Evolutionary conservation across 2,888 invertebrate species (phyloP), one percentile per base, ranked within the genome.

Genomic region (Laspeyria flexula): DNA sequence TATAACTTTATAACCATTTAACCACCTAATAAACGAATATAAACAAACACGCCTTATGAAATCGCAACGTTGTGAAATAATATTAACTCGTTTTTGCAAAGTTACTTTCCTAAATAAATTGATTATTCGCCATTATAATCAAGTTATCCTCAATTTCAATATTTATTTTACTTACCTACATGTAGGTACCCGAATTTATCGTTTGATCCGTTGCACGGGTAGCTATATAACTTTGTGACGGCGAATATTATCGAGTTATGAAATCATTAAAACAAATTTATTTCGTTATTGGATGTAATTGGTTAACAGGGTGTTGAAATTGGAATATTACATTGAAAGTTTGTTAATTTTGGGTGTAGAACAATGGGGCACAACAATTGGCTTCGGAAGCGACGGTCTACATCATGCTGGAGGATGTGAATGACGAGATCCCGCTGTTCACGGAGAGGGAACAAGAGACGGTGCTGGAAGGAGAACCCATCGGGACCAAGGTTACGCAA

Each of bases 361-460:
- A 98, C 90, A 98, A 98, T 87, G 98, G 98, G 49, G 97, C 97
- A 44, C 98, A 98, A 83, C 98, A 98, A 92, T 93, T 98, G 79
- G 98, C 98, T 49, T 97, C 97, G 12, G 98, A 98, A 91, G 97
- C 98, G 25, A 98, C 98, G 29, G 97, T 98, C 65, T 96, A 95
- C 92, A 97, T 99, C 75, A 96, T 97, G 94, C 93, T 99, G 59
- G 97, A 97, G 88, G 99, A 99, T 87, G 98, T 98, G 51, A 99
- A 99, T 91, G 99, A 99, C 86, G 99, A 99, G 91, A 97, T 98
- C 76, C 99, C 99, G 16, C 93, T 98, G 64, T 99, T 99, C 90
- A 98, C 98, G 53, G 98, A 98, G 90, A 95, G 99, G 61, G 97
- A 98, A 85, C 98, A 98, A 85, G 98, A 98, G 93, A 98, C 98